phyloP scores from a whole-genome alignment of 2,888 invertebrate species.

The Euclidia mi region DNA sequence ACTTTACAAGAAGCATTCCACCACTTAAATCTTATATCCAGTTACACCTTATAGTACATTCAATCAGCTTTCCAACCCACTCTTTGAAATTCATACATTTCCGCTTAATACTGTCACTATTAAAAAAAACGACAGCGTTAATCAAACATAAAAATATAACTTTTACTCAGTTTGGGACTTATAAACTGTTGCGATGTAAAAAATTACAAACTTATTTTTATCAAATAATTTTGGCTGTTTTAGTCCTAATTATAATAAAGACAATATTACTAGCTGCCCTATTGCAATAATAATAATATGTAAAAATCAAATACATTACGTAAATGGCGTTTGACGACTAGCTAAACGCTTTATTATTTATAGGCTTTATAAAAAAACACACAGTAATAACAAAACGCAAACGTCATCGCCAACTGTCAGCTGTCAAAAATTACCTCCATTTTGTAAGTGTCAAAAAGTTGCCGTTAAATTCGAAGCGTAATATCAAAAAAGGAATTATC shows the following conservation, averaged over 20 bases:
- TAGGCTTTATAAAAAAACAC: not conserved
- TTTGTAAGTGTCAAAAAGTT: slow-evolving; percentile 23
- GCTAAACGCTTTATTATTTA: slow-evolving; percentile 10
- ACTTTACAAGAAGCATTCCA: slow-evolving; percentile 30
- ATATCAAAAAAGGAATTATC: slow-evolving; percentile 57
- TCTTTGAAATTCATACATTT: slow-evolving; percentile 19
- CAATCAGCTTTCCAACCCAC: slow-evolving; percentile 47
- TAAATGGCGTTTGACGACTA: slow-evolving; percentile 1
- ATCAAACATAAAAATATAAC: too few relatives aligned
- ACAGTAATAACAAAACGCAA: slow-evolving; percentile 15
- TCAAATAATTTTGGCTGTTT: not conserved
- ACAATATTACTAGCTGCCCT: slow-evolving; percentile 7
- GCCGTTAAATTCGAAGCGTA: slow-evolving; percentile 29
- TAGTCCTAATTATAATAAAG: slow-evolving; percentile 1
- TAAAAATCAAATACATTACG: slow-evolving; percentile 11
- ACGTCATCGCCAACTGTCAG: slow-evolving; percentile 13
- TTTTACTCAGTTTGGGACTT: slow-evolving; percentile 2
- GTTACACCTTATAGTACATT: slow-evolving; percentile 34
- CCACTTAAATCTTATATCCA: slow-evolving; percentile 25
- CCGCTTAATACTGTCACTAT: slow-evolving; percentile 28
- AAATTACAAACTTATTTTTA: not conserved
- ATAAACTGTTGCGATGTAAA: not conserved
- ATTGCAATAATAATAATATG: not conserved
- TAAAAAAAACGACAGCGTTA: slow-evolving; percentile 7
- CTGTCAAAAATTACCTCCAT: slow-evolving; percentile 16